Evolutionary conservation across 2,888 invertebrate genomes (phyloP), one percentile per base, ranked within the genome.

Genomic region (Ennomos quercinarius): DNA sequence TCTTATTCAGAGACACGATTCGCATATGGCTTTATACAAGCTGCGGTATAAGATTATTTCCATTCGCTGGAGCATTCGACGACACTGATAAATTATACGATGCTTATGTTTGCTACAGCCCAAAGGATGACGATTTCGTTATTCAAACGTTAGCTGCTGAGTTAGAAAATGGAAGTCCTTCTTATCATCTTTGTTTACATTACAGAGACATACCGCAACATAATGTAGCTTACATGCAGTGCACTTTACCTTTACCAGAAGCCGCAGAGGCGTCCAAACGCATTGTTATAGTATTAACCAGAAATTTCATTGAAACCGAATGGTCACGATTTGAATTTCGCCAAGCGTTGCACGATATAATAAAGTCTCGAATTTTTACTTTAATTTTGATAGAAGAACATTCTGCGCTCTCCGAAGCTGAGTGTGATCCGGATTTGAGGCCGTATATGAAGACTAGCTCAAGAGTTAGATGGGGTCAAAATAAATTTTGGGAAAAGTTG

Each of bases 301-400:
- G 97, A 70, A 96, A 97, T 86, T 97, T 98, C 82, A 93, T 98
- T 69, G 96, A 97, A 86, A 98, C 98, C 41, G 98, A 98, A 86
- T 99, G 98, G 98, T 96, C 97, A 69, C 95, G 97, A 63, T 96
- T 96, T 78, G 98, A 98, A 81, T 96, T 98, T 84, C 95, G 97
- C 49, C 96, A 97, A 76, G 97, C 98, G 10, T 94, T 98, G 68
- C 98, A 97, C 84, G 97, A 98, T 81, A 96, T 97, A 11, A 90
- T 98, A 61, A 96, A 97, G 74, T 96, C 96, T 11, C 93, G 97
- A 69, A 95, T 96, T 72, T 96, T 96, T 80, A 97, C 97, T 76
- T 89, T 98, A 83, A 95, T 99, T 60, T 95, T 98, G 71, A 95
- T 99, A 63, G 96, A 98, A 83, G 96, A 98, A 76, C 96, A 95